Conservation (phyloP, 2,797 vertebrate species). For the Sebastes wilsoni region DNA sequence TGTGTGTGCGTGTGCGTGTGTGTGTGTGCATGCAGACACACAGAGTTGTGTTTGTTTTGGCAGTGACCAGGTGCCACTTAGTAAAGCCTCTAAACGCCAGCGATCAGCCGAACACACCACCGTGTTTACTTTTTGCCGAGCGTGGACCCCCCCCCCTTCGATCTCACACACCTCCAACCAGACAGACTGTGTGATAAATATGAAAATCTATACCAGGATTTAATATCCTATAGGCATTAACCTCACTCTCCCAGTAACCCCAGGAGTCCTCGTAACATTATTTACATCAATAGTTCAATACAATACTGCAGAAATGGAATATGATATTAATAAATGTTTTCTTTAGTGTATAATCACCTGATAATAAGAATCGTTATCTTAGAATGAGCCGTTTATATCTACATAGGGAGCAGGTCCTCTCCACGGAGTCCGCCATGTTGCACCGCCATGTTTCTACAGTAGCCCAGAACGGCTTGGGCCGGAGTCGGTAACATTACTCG, state of each 20-base stretch:
- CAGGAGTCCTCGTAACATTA: background rate
- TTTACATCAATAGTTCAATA: background rate
- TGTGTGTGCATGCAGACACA: constrained; percentile 1
- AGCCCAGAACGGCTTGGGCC: too few relatives aligned
- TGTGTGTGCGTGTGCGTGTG: background rate
- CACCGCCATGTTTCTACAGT: too few relatives aligned
- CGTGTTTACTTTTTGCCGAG: constrained; percentile 35
- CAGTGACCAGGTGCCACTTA: constrained; percentile 80
- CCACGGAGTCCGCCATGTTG: too few relatives aligned
- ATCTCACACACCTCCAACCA: background rate
- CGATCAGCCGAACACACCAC: constrained; percentile 61
- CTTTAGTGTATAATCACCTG: too few relatives aligned
- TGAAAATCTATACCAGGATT: background rate
- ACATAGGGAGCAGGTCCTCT: too few relatives aligned
- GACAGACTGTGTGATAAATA: background rate
- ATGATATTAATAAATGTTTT: too few relatives aligned
- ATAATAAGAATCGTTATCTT: too few relatives aligned
- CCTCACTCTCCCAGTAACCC: background rate
- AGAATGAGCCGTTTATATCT: too few relatives aligned
- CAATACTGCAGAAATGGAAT: background rate
- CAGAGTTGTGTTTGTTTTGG: constrained; percentile 79
- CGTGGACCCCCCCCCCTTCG: constrained; percentile 7
- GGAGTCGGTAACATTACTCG: too few relatives aligned
- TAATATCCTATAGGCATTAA: background rate
- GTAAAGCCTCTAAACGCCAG: constrained; percentile 66